A percentile compares a stretch with the other conserved stretches of the same genome.
Evolutionary conservation across 37 sponge, comb jelly and placozoan genomes (phyloP).

Genomic region (Diacarnus erythraeanus): DNA sequence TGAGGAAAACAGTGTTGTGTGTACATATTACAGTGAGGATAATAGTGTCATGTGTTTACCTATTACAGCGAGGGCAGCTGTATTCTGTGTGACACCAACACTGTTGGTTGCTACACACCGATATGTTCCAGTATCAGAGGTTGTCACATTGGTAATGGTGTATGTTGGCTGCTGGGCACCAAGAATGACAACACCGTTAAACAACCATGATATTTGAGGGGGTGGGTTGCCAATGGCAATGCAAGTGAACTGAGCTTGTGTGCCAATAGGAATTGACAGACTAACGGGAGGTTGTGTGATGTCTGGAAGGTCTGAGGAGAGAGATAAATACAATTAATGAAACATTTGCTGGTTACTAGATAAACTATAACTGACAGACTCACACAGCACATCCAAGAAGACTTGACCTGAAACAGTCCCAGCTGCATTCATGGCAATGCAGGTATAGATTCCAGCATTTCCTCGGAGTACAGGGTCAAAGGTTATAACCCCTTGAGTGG

Average conservation of each 20-base stretch:
- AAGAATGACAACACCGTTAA: slow-evolving; percentile 15
- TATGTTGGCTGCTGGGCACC: slow-evolving; percentile 23
- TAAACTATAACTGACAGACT: too few relatives aligned
- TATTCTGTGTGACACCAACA: slow-evolving; percentile 27
- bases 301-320: background rate
- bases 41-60: too few relatives aligned
- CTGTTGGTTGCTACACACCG: slow-evolving; percentile 57
- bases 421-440: slow-evolving; percentile 56
- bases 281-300: background rate
- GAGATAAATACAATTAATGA: background rate
- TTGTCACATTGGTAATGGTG: slow-evolving; percentile 16
- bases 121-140: slow-evolving; percentile 38
- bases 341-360: background rate
- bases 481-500: slow-evolving; percentile 20
- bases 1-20: too few relatives aligned
- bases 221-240: slow-evolving; percentile 37
- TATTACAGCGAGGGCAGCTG: slow-evolving; percentile 51
- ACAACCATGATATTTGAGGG: slow-evolving; percentile 58
- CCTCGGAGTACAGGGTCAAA: slow-evolving; percentile 26
- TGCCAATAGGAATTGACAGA: background rate
- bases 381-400: slow-evolving; percentile 53
- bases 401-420: slow-evolving; percentile 40
- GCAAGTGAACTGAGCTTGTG: slow-evolving; percentile 30
- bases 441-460: slow-evolving; percentile 50
- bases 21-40: too few relatives aligned